Evolutionary conservation across 1,140 invertebrate genomes (phyloP).

Genomic region (Saxidomus purpurata): DNA sequence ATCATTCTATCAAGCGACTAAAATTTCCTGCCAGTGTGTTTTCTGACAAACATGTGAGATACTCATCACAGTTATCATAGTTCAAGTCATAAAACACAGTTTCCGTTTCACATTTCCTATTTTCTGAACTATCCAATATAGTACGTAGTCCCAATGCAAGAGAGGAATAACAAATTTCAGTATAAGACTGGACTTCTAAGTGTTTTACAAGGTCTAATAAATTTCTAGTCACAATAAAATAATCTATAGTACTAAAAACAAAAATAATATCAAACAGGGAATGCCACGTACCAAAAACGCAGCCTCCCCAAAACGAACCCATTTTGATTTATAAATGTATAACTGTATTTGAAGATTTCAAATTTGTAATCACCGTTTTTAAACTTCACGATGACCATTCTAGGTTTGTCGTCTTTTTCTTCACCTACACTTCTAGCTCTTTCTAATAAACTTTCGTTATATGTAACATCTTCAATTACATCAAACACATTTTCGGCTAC

Average conservation of each 20-base stretch:
- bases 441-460: not conserved
- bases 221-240: not conserved
- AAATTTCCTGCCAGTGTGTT: not conserved
- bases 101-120: not conserved
- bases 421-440: slow-evolving; percentile 36
- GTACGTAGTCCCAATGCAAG: too few relatives aligned
- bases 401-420: slow-evolving; percentile 9
- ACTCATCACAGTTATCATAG: not conserved
- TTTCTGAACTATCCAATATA: too few relatives aligned
- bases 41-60: not conserved
- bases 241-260: not conserved
- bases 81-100: not conserved
- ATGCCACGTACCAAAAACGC: too few relatives aligned
- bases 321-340: not conserved
- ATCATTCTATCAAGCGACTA: not conserved
- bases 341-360: slow-evolving; percentile 26
- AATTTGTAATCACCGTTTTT: slow-evolving; percentile 24
- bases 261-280: too few relatives aligned
- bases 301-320: too few relatives aligned
- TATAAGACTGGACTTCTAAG: not conserved
- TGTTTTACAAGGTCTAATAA: not conserved
- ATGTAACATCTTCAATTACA: not conserved
- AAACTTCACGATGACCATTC: slow-evolving; percentile 34
- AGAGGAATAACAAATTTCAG: slow-evolving; percentile 1
- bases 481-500: slow-evolving; percentile 6